Base-by-base conservation (phyloP, 2,888 invertebrate species). In the Micropterix aruncella region DNA sequence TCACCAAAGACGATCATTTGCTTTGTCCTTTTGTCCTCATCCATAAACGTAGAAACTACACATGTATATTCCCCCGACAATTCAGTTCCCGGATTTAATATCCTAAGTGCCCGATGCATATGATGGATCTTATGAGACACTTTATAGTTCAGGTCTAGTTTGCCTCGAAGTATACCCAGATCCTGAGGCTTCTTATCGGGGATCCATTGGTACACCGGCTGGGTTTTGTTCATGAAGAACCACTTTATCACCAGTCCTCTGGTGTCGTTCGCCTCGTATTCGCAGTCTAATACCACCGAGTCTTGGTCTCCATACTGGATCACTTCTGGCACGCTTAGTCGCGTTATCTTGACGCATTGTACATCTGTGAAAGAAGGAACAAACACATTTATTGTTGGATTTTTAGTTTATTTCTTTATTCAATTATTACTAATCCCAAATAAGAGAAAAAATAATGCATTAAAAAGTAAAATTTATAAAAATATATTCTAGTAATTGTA, bases 161-260 rank as follows among this genome's bases (percentile, higher is more conserved):
- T 59, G 17, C 65, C 65, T 45, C 70, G 60, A 27, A 70, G 52
- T 17, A 68, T 51, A 2, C 80, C 80, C 41, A 81, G 63, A 12
- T 77, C 80, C 55, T 78, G 78, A 0, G 83, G 83, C 50, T 70
- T 71, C 50, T 74, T 71, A 2, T 80, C 79, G 2, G 80, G 80
- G 48, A 86, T 85, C 85, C 86, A 87, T 59, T 86, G 85, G 61
- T 86, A 87, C n/a, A 86, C 79, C 0, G 78, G 74, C 41, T 77
- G 73, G 0, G 73, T 70, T 48, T 70, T 73, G 54, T 79, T 76
- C 60, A 75, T 77, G 55, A 75, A 73, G 57, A 77, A 83, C 86
- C 87, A 86, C 59, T 85, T 84, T 5, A 86, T 79, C 2, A 84
- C 83, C 16, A 87, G 63, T 0, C 81, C 81, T 0, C 74, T 71